Conservation (phyloP, 2,888 invertebrate species). For the Rambutsinella grinnellia region DNA sequence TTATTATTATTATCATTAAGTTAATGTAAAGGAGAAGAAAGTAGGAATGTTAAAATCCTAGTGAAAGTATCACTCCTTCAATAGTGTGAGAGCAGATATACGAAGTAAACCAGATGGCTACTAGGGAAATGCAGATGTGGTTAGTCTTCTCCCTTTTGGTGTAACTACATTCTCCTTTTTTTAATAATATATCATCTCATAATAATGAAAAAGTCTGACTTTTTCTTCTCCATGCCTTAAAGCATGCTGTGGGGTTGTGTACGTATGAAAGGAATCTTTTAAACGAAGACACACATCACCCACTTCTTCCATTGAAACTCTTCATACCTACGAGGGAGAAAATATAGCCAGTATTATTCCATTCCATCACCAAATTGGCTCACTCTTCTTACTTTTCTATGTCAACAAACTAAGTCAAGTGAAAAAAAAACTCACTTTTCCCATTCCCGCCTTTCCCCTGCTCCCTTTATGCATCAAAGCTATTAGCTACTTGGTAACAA, state of each 20-base stretch:
- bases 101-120: slow-evolving; percentile 49
- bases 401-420: slow-evolving; percentile 53
- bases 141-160: slow-evolving; percentile 27
- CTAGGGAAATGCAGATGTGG: slow-evolving; percentile 41
- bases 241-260: not conserved
- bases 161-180: slow-evolving; percentile 37
- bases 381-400: slow-evolving; percentile 40
- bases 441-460: slow-evolving; percentile 49
- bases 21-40: slow-evolving; percentile 34
- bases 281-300: not conserved
- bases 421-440: slow-evolving; percentile 38
- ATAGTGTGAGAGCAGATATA: slow-evolving; percentile 14
- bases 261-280: not conserved
- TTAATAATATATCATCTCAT: slow-evolving; percentile 39
- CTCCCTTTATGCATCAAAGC: slow-evolving; percentile 54
- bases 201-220: slow-evolving; percentile 28
- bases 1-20: slow-evolving; percentile 53
- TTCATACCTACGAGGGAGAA: not conserved
- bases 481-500: slow-evolving; percentile 49
- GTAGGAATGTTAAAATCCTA: slow-evolving; percentile 2
- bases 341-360: not conserved
- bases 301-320: not conserved
- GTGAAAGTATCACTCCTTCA: slow-evolving; percentile 3
- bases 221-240: not conserved
- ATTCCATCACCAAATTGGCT: slow-evolving; percentile 26